Conservation (phyloP, 2,797 vertebrate genomes). For the Syngnathus acus region DNA sequence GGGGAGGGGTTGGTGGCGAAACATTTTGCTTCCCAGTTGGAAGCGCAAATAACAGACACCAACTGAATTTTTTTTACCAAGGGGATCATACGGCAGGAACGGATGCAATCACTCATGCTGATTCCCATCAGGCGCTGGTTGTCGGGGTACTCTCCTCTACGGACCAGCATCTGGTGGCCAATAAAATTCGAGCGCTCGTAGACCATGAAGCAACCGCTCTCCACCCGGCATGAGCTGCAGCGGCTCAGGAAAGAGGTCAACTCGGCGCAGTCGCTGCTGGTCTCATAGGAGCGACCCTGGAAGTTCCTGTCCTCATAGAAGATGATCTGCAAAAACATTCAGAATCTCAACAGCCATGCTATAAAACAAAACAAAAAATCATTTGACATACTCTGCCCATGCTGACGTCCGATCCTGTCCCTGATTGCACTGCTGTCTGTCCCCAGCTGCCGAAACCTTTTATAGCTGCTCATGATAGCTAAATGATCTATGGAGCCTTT, state of each 20-base stretch:
- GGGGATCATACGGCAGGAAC: constrained; percentile 65
- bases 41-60: neutral
- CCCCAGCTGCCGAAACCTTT: constrained; percentile 32
- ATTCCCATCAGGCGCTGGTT: constrained; percentile 65
- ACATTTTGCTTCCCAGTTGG: neutral
- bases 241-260: constrained; percentile 57
- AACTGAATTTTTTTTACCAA: constrained; percentile 41
- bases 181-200: constrained; percentile 65
- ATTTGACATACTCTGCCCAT: constrained; percentile 56
- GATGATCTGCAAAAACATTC: constrained; percentile 45
- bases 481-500: constrained; percentile 59
- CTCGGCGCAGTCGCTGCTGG: constrained; percentile 59
- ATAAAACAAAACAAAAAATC: neutral
- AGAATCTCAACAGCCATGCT: neutral
- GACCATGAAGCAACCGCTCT: constrained; percentile 69
- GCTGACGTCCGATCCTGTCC: constrained; percentile 24
- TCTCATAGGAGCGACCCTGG: constrained; percentile 62
- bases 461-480: constrained; percentile 56
- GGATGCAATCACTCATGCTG: constrained; percentile 61
- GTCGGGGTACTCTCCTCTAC: constrained; percentile 69
- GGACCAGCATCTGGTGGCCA: constrained; percentile 63
- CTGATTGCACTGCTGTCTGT: constrained; percentile 35
- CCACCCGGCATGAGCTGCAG: constrained; percentile 62
- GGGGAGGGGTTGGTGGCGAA: neutral
- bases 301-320: constrained; percentile 66